Conservation (phyloP, 2,888 invertebrate genomes). For the Oxytorus armatus region DNA sequence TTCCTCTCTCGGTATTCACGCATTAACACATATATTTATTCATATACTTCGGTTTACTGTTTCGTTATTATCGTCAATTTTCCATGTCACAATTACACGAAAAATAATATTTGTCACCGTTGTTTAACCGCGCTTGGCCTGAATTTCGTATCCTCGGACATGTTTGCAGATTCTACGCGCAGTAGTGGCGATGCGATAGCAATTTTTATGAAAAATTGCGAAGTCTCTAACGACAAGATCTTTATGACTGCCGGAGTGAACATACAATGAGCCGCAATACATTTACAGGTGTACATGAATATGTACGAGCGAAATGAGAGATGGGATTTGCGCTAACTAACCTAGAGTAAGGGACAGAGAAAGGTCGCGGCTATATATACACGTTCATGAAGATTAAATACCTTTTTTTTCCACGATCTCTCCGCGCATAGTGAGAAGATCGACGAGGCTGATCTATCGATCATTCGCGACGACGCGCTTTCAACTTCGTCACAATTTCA, state of each 20-base stretch:
- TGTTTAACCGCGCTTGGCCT: conserved; percentile 25
- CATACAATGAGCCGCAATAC: conserved; percentile 19
- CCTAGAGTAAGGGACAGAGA: conserved; percentile 3
- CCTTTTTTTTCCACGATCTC: conserved; percentile 45
- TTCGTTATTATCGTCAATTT: conserved; percentile 37
- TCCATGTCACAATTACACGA: conserved; percentile 13
- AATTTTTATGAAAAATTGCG: conserved; percentile 61
- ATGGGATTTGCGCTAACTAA: conserved; percentile 65
- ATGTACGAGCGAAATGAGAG: conserved; percentile 57
- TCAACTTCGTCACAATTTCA: conserved; percentile 33
- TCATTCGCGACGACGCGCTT: conserved; percentile 50
- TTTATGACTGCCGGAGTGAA: conserved; percentile 51
- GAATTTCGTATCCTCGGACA: conserved; percentile 48
- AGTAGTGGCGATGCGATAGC: conserved; percentile 13
- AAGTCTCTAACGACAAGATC: conserved; percentile 58
- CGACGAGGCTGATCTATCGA: conserved; percentile 54
- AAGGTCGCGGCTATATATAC: not conserved
- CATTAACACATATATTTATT: not conserved
- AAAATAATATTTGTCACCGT: conserved; percentile 49
- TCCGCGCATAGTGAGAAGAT: conserved; percentile 31
- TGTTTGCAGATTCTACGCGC: conserved; percentile 31
- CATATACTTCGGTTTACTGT: not conserved
- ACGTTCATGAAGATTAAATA: conserved; percentile 62
- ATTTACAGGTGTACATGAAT: conserved; percentile 25
- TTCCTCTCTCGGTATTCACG: not conserved